A percentile compares a stretch with the other conserved stretches of the same genome.
Evolutionary conservation across 2,113 vertebrate genomes (phyloP).

Genomic region (Coptodon rendalli): DNA sequence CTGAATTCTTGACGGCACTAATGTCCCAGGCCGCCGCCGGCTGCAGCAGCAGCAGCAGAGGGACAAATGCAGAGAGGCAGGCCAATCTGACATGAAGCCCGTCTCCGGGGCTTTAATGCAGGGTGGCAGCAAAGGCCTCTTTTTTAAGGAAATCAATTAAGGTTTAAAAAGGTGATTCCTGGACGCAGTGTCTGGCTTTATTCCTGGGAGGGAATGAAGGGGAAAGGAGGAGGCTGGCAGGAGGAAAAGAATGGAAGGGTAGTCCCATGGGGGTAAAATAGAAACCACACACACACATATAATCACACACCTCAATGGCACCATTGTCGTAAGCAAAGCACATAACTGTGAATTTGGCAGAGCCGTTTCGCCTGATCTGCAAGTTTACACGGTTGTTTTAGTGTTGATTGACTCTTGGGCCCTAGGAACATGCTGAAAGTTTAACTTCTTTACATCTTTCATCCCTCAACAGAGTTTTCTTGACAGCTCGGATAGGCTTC

Average conservation of each 20-base stretch:
- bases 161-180: slow-evolving; percentile 70
- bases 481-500: not conserved
- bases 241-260: slow-evolving; percentile 14
- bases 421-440: slow-evolving; percentile 33
- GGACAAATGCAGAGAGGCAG: slow-evolving; percentile 56
- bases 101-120: slow-evolving; percentile 50
- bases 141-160: slow-evolving; percentile 69
- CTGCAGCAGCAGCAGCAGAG: not conserved
- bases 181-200: slow-evolving; percentile 52
- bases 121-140: slow-evolving; percentile 45
- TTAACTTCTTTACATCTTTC: not conserved
- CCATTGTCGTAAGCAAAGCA: slow-evolving; percentile 40
- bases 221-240: not conserved
- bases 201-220: slow-evolving; percentile 36
- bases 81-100: slow-evolving; percentile 56
- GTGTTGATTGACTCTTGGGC: slow-evolving; percentile 21
- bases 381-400: slow-evolving; percentile 46
- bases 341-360: slow-evolving; percentile 10
- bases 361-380: slow-evolving; percentile 14
- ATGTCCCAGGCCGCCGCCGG: not conserved
- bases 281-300: slow-evolving; percentile 39
- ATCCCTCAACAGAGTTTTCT: slow-evolving; percentile 32
- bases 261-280: slow-evolving; percentile 47
- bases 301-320: slow-evolving; percentile 59
- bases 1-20: not conserved